phyloP scores from a whole-genome alignment of 1,140 invertebrate genomes.

The Galleria mellonella region DNA sequence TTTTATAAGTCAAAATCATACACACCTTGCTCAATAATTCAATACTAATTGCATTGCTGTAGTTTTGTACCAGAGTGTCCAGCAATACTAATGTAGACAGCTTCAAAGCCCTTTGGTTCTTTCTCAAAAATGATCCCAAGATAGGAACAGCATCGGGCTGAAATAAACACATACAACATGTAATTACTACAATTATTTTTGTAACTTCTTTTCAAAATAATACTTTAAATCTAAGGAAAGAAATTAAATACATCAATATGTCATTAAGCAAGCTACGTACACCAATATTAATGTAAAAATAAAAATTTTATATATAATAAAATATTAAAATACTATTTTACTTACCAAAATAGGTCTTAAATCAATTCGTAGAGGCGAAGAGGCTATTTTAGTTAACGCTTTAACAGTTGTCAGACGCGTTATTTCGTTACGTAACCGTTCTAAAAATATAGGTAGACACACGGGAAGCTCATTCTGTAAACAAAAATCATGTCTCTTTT shows the following conservation, averaged over 20 bases:
- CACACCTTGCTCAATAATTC: constrained; percentile 83
- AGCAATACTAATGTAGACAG: constrained; percentile 92
- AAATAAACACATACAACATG: constrained; percentile 22
- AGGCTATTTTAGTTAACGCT: constrained; percentile 94
- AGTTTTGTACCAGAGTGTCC: constrained; percentile 92
- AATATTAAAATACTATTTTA: constrained; percentile 6
- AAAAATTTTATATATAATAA: too few relatives aligned
- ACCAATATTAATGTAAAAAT: too few relatives aligned
- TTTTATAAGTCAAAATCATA: too few relatives aligned
- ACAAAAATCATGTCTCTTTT: constrained; percentile 8
- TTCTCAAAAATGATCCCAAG: constrained; percentile 94
- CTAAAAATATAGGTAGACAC: constrained; percentile 95
- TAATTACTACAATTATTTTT: too few relatives aligned
- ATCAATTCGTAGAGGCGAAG: constrained; percentile 91
- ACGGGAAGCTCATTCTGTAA: constrained; percentile 83
- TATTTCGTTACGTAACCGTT: constrained; percentile 96
- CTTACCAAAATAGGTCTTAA: constrained; percentile 87
- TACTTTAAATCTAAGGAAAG: too few relatives aligned
- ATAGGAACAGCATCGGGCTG: constrained; percentile 92
- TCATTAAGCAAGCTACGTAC: too few relatives aligned
- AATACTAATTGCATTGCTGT: constrained; percentile 81
- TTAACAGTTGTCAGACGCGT: constrained; percentile 97
- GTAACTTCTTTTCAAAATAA: too few relatives aligned
- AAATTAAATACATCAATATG: too few relatives aligned
- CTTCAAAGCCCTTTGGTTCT: constrained; percentile 97